These are phyloP conservation scores for Strix uralensis DNA, from an alignment of 2,113 vertebrate species.

Conservation along the genomic window DNA sequence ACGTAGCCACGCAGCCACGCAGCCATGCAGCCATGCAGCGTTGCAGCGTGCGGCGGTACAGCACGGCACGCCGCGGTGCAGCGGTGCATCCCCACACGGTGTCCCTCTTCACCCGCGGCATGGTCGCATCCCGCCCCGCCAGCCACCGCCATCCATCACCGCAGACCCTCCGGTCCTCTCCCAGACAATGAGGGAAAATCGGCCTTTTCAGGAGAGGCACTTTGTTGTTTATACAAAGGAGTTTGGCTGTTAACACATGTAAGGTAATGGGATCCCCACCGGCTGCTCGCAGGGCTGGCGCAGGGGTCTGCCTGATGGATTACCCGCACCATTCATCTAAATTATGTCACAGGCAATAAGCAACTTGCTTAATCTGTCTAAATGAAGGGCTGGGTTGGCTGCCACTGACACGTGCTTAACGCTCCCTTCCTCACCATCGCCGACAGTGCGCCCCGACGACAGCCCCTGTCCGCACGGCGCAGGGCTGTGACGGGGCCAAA, in stretches of 20 bases:
- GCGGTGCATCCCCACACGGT: slow-evolving; percentile 74
- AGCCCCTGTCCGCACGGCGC: not conserved
- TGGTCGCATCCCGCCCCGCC: slow-evolving; percentile 39
- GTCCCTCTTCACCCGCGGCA: slow-evolving; percentile 80
- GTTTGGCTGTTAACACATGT: slow-evolving; percentile 82
- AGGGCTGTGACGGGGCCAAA: not conserved
- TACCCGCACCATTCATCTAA: slow-evolving; percentile 85
- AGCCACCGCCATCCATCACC: slow-evolving; percentile 76
- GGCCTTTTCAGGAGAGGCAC: slow-evolving; percentile 69
- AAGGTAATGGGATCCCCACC: slow-evolving; percentile 80
- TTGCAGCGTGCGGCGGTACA: rapidly evolving
- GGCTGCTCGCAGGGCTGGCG: slow-evolving; percentile 64
- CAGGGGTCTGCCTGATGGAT: slow-evolving; percentile 76
- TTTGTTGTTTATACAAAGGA: slow-evolving; percentile 81
- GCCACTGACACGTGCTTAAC: slow-evolving; percentile 75
- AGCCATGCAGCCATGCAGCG: not conserved
- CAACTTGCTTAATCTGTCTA: slow-evolving; percentile 75
- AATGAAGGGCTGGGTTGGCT: slow-evolving; percentile 75
- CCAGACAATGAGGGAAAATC: slow-evolving; percentile 67
- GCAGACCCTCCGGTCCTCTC: slow-evolving; percentile 65
- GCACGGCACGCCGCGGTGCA: not conserved
- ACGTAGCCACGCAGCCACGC: too few species aligned
- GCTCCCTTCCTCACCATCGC: not conserved
- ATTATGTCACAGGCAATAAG: slow-evolving; percentile 84
- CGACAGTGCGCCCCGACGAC: not conserved